A percentile compares a stretch with the other conserved stretches of the same genome.
phyloP scores from a whole-genome alignment of 2,113 vertebrate genomes.

The Perognathus longimembris region DNA sequence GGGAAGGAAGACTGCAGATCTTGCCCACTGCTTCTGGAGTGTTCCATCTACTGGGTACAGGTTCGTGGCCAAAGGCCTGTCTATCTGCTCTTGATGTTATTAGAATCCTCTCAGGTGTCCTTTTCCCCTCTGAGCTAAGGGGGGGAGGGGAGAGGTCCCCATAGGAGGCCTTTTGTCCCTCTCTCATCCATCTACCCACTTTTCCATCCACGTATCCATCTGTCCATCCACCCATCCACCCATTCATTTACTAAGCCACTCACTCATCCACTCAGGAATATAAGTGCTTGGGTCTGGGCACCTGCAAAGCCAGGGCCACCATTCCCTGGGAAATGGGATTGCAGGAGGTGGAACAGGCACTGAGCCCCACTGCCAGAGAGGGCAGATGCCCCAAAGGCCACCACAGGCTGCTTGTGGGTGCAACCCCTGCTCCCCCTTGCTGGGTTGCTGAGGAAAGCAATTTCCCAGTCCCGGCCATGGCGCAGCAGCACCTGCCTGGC shows the following conservation, averaged over 20 bases:
- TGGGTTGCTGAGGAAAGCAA: neutral
- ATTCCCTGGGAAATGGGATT: neutral
- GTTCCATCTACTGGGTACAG: neutral
- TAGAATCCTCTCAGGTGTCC: neutral
- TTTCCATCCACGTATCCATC: too few relatives aligned
- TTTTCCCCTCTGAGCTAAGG: neutral
- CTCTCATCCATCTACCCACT: too few relatives aligned
- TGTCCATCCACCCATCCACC: too few relatives aligned
- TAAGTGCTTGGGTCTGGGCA: neutral
- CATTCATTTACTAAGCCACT: neutral
- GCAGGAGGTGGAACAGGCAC: neutral
- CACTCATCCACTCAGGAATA: neutral
- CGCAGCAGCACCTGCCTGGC: rapidly evolving
- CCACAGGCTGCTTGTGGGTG: neutral
- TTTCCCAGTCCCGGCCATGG: neutral
- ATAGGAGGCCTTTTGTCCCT: neutral
- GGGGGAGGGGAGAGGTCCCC: neutral
- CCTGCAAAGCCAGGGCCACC: neutral
- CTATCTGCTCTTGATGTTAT: neutral
- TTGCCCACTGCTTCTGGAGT: neutral
- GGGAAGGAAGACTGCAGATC: rapidly evolving
- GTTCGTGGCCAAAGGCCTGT: neutral
- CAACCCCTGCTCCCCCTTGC: neutral
- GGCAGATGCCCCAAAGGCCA: rapidly evolving
- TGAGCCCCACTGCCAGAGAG: neutral